phyloP scores from a whole-genome alignment of 2,888 invertebrate genomes.

The Heteromurus nitidus region DNA sequence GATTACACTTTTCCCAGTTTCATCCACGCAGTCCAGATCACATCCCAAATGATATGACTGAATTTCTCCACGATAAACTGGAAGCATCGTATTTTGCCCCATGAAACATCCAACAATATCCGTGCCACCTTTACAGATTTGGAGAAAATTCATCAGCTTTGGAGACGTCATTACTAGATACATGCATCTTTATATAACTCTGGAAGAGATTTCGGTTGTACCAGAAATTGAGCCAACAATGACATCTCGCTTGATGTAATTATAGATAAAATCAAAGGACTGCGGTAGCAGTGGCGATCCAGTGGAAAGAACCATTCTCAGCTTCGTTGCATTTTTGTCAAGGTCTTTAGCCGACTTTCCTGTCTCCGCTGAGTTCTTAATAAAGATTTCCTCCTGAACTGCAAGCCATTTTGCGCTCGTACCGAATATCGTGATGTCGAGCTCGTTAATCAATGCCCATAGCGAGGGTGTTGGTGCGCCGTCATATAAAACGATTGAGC shows the following conservation, averaged over 20 bases:
- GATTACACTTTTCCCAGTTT: constrained; percentile 76
- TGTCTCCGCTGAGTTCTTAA: constrained; percentile 73
- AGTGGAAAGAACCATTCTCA: constrained; percentile 78
- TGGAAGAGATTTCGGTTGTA: too few relatives aligned
- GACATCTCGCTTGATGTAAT: constrained; percentile 77
- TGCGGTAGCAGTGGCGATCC: constrained; percentile 78
- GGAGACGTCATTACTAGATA: too few relatives aligned
- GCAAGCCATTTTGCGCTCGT: constrained; percentile 79
- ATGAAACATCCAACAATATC: constrained; percentile 79
- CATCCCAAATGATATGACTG: constrained; percentile 78
- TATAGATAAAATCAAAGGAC: constrained; percentile 78
- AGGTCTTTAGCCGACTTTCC: constrained; percentile 48
- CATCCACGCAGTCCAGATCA: constrained; percentile 77
- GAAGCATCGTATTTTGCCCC: constrained; percentile 77
- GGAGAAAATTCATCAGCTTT: too few relatives aligned
- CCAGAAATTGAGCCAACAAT: constrained; percentile 78
- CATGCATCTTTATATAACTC: too few relatives aligned
- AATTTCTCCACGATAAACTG: constrained; percentile 79
- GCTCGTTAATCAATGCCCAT: constrained; percentile 77
- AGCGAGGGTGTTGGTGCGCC: constrained; percentile 78
- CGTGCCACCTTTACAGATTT: constrained; percentile 77
- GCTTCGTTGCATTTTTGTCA: constrained; percentile 75
- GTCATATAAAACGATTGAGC: constrained; percentile 78
- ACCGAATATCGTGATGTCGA: constrained; percentile 78
- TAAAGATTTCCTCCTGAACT: constrained; percentile 76